phyloP scores from a whole-genome alignment of 2,888 invertebrate genomes.

The Eupithecia dodoneata region DNA sequence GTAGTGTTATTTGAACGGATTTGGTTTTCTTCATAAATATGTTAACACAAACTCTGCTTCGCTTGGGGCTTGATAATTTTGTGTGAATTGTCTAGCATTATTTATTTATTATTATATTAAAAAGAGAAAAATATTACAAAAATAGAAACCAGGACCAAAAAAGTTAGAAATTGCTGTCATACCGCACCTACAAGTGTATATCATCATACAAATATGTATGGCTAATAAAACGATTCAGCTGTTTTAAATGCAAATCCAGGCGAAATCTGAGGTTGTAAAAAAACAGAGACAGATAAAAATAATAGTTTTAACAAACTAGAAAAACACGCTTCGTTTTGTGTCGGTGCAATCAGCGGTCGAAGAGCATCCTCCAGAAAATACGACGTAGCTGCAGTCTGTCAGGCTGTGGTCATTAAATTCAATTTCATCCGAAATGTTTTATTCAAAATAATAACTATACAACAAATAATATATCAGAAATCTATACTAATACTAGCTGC shows the following conservation, averaged over 20 bases:
- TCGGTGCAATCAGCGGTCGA: background rate
- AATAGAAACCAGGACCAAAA: background rate
- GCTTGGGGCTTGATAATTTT: too few species aligned
- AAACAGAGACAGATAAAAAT: background rate
- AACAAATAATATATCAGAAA: too few species aligned
- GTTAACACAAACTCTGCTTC: too few species aligned
- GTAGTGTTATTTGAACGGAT: background rate
- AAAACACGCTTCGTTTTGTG: background rate
- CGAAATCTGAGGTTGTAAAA: background rate
- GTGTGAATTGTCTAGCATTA: too few species aligned
- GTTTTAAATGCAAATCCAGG: conserved; percentile 23
- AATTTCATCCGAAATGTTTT: too few species aligned
- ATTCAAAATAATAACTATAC: too few species aligned
- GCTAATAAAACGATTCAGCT: conserved; percentile 21
- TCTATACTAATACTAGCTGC: too few species aligned
- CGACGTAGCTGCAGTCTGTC: background rate
- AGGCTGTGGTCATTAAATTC: background rate
- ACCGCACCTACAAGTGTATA: background rate
- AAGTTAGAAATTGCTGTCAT: background rate
- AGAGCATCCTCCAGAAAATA: background rate
- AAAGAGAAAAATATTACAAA: background rate
- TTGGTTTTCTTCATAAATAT: background rate
- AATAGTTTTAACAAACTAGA: background rate
- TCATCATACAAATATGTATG: background rate
- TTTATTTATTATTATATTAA: background rate